A percentile compares a stretch with the other conserved stretches of the same genome.
Evolutionary conservation across 2,797 vertebrate genomes (phyloP).

Genomic region (Tapera naevia): DNA sequence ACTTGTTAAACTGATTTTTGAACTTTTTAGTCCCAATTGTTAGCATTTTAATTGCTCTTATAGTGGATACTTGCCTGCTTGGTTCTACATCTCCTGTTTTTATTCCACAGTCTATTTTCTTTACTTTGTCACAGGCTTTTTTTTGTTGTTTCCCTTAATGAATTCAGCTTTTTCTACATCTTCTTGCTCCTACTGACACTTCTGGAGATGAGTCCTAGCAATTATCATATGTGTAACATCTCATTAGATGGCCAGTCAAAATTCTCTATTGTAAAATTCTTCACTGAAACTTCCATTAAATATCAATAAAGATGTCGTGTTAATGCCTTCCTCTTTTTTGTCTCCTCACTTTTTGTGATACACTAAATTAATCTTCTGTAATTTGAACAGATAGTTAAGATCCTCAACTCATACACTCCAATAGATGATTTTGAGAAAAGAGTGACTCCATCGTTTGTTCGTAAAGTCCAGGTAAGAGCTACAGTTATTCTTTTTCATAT

Average conservation of each 20-base stretch:
- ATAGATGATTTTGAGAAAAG: constrained; percentile 99
- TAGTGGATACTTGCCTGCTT: neutral
- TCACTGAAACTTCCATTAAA: neutral
- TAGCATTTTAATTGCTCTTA: neutral
- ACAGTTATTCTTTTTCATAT: neutral
- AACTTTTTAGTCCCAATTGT: neutral
- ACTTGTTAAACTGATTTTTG: neutral
- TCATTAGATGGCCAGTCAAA: neutral
- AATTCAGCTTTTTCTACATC: neutral
- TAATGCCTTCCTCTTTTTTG: neutral
- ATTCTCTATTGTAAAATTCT: neutral
- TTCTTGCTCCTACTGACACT: neutral
- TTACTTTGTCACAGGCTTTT: neutral
- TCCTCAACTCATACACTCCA: constrained; percentile 96
- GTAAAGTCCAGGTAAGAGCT: constrained; percentile 91
- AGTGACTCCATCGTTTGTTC: constrained; percentile 91
- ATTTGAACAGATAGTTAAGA: constrained; percentile 90
- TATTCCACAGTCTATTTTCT: neutral
- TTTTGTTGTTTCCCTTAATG: neutral
- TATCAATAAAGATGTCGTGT: neutral
- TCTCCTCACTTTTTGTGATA: neutral
- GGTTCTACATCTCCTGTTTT: neutral
- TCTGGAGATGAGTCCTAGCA: neutral
- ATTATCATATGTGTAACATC: neutral
- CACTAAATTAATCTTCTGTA: neutral